Base-by-base conservation (phyloP, 2,797 vertebrate genomes). In the Enteromius afrohamiltoni region DNA sequence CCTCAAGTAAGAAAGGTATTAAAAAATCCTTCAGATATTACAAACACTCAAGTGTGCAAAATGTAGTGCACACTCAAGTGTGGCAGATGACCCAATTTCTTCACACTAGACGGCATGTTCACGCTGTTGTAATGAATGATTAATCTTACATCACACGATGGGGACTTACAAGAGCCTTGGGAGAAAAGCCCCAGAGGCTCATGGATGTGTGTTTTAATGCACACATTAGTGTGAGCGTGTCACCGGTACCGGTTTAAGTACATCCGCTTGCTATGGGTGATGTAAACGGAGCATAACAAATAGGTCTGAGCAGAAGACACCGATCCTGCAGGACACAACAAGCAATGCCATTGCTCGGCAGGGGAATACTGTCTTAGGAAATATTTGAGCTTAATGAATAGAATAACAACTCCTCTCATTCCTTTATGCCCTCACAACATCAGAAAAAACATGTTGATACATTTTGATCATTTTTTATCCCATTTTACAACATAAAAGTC, bases 1-100 rank as follows among this genome's bases (percentile, higher is more conserved):
- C 58, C 23, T 65, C 31, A 65, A 51, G 21, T 13, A 80, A 68
- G 37, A 80, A 68, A 49, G 40, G 69, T 70, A 77, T 83, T 80
- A 71, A 75, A 84, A 60, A 76, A 67, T 73, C 51, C 31, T 85
- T 80, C 53, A 91, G 91, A 89, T 90, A 77, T 79, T 87, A 88
- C 89, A 89, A 88, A 91, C 82, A 86, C 87, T 90, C 78, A 79
- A 87, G 89, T 79, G 79, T 91, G 91, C 89, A 92, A 93, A 92
- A 90, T 91, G 93, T 67, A 89, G 90, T 91, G 91, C 88, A 91
- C 84, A 85, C 87, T 90, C 85, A 80, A 87, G 89, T 78, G 78
- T 91, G 91, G 89, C 92, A 93, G 92, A 91, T 92, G 93, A 94
- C 94, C 93, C 91, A 94, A 92, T 94, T 93, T 86, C 83, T 89